A percentile compares a stretch with the other conserved stretches of the same genome.
Conservation (phyloP, 2,113 vertebrate species). For the Artemisiospiza belli region DNA sequence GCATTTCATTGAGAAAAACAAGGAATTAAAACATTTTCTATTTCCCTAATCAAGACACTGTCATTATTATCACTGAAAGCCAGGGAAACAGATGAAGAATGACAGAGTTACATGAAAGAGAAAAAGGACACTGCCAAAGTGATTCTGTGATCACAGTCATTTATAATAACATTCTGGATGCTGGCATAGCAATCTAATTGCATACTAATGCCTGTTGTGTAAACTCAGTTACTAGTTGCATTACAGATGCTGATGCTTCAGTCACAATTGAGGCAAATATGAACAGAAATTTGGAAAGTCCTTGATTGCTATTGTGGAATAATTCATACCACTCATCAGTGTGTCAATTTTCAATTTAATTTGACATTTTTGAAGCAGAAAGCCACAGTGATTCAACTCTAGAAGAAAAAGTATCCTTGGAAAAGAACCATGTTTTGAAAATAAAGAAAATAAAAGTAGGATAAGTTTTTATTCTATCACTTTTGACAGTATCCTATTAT, state of each 20-base stretch:
- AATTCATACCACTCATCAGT: neutral
- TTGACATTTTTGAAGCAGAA: neutral
- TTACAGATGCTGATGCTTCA: neutral
- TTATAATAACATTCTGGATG: neutral
- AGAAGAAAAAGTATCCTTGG: neutral
- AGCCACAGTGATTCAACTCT: neutral
- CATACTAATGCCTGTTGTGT: neutral
- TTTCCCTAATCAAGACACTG: slow-evolving; percentile 62
- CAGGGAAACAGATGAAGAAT: slow-evolving; percentile 23
- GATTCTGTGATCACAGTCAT: neutral
- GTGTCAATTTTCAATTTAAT: neutral
- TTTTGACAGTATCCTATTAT: neutral
- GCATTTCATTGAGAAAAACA: slow-evolving; percentile 59
- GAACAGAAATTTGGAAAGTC: neutral
- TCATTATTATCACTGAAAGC: slow-evolving; percentile 34
- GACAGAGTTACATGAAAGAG: neutral
- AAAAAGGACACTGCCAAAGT: slow-evolving; percentile 3
- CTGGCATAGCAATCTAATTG: neutral
- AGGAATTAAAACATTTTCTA: slow-evolving; percentile 57
- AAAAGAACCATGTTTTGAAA: neutral
- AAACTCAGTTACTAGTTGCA: neutral
- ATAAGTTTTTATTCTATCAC: neutral
- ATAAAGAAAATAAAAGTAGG: neutral
- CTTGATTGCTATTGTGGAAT: neutral
- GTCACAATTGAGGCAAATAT: neutral